These are phyloP conservation scores for Cephus cinctus DNA, from an alignment of 1,140 invertebrate genomes.

Conservation along the genomic window DNA sequence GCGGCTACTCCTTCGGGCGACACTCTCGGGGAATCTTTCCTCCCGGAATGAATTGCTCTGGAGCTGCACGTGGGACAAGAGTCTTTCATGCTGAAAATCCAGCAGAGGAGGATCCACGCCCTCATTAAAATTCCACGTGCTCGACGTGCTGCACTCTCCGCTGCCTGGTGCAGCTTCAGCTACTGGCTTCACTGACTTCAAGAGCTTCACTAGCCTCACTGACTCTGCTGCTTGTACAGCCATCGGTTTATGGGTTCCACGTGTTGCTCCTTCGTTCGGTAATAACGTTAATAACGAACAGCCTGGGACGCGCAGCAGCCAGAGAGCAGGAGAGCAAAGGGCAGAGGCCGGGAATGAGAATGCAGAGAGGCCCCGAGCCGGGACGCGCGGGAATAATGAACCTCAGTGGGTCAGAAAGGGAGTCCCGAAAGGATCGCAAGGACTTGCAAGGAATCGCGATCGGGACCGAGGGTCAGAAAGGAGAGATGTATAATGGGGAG, in stretches of 20 bases:
- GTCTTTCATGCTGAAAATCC: too few relatives aligned
- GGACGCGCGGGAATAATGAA: too few relatives aligned
- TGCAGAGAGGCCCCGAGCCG: conserved; percentile 13
- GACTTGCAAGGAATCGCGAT: too few relatives aligned
- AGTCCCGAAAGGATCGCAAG: conserved; percentile 8
- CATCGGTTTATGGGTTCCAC: conserved; percentile 32
- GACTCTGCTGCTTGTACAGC: conserved; percentile 6
- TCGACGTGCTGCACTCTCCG: conserved; percentile 15
- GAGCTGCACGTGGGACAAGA: too few relatives aligned
- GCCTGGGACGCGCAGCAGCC: conserved; percentile 9
- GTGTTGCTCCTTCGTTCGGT: conserved; percentile 19
- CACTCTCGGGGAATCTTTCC: too few relatives aligned
- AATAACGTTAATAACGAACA: conserved; percentile 15
- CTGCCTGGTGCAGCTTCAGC: too few relatives aligned
- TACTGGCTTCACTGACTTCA: too few relatives aligned
- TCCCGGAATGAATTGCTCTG: too few relatives aligned
- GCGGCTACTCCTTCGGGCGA: too few relatives aligned
- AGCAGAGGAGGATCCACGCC: too few relatives aligned
- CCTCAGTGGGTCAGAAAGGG: too few relatives aligned
- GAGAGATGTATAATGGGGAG: conserved; percentile 8
- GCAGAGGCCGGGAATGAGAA: conserved; percentile 12
- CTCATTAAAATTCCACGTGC: conserved; percentile 40
- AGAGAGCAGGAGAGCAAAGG: conserved; percentile 6
- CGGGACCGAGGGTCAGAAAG: conserved; percentile 19
- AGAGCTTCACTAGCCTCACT: too few relatives aligned